Evolutionary conservation across 2,797 vertebrate genomes (phyloP), one percentile per base, ranked within the genome.

Genomic region (Brachyalestes nurse): DNA sequence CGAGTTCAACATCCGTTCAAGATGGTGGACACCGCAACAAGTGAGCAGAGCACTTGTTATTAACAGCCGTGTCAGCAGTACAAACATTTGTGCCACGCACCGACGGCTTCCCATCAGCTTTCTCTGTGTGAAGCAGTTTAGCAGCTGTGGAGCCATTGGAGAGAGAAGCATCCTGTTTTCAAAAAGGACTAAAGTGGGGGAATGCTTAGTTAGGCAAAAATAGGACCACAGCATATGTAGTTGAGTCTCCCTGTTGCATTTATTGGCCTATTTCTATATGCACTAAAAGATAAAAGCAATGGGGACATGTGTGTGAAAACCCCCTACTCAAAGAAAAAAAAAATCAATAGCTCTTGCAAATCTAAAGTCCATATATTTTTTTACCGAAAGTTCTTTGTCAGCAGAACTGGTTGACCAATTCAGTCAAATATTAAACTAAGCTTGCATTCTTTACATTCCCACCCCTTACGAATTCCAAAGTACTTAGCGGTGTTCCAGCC

Each of bases 381-480:
- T 13, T 1, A 25, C 34, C 66, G 21, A 77, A 75, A 7, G 62
- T 65, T 55, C 21, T 49, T 42, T 9, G 42, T 72, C 64, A 17
- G 51, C 21, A 73, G 19, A 49, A 10, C n/a, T 67, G 58, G 49
- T 17, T 65, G 49, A 40, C 25, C 17, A 28, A 69, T 14, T 25
- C 67, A 74, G 75, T 87, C 79, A 87, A 87, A 87, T 77, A 85
- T 87, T 83, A 87, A 87, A 82, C 83, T 51, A 47, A 13, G 69
- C 38, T 72, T 38, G 42, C 77, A 85, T 83, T 80, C 71, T 85
- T 83, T 62, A 67, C 57, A 83, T 77, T 78, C 82, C 64, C 74
- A 75, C 74, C 77, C 12, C 28, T 58, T 14, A 9, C 1, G 2
- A 65, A 81, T 78, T 80, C 72, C 78, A 71, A 77, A 82, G 77